A percentile compares a stretch with the other conserved stretches of the same genome.
Conservation (phyloP, 2,888 invertebrate species). For the Tinea semifulvella region DNA sequence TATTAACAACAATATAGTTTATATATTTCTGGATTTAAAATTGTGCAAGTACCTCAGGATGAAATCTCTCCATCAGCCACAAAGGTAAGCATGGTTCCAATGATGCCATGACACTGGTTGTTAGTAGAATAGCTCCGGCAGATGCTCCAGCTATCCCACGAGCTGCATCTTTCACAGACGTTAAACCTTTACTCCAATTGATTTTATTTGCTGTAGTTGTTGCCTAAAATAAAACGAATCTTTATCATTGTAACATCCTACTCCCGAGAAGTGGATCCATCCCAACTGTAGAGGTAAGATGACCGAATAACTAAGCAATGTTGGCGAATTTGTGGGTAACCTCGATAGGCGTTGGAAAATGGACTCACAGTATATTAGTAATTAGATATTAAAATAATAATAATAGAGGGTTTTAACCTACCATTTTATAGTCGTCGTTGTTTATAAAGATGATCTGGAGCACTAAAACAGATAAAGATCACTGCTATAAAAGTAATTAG, state of each 20-base stretch:
- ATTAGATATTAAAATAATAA: no score
- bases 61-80: conserved; percentile 42
- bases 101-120: conserved; percentile 52
- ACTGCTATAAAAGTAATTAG: background rate
- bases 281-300: no score
- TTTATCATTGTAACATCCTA: no score
- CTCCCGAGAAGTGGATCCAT: no score
- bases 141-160: conserved; percentile 32
- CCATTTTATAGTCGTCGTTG: conserved; percentile 5
- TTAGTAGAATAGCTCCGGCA: conserved; percentile 46
- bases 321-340: background rate
- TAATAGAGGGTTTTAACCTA: background rate
- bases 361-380: background rate
- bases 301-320: no score
- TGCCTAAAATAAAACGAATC: background rate
- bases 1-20: no score
- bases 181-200: background rate
- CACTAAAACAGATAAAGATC: conserved; percentile 7
- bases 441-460: conserved; percentile 13
- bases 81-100: conserved; percentile 54
- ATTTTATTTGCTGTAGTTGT: background rate
- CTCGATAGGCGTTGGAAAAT: background rate
- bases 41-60: conserved; percentile 24
- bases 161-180: conserved; percentile 20
- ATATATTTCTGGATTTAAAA: background rate